Percentiles rank a stretch among this genome's conserved stretches.
Conservation (phyloP, 1,140 invertebrate species). For the Rhopalosiphum padi region DNA sequence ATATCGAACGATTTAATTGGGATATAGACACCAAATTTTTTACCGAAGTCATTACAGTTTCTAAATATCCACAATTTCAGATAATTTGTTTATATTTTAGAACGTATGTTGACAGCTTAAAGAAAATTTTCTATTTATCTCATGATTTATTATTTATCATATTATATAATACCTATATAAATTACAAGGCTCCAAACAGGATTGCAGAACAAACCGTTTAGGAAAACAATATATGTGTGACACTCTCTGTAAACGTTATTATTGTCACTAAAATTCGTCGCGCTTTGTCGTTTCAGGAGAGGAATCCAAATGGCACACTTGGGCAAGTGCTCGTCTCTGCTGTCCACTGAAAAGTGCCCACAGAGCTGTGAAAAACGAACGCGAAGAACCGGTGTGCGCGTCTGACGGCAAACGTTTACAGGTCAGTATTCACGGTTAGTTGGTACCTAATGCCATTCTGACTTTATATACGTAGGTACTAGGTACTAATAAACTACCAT, state of each 20-base stretch:
- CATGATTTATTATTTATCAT: too few relatives aligned
- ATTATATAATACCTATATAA: too few relatives aligned
- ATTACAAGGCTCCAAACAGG: too few relatives aligned
- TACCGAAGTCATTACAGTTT: too few relatives aligned
- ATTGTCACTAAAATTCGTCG: not conserved
- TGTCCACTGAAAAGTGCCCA: conserved; percentile 75
- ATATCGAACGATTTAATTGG: too few relatives aligned
- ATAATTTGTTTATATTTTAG: too few relatives aligned
- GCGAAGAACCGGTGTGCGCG: conserved; percentile 82
- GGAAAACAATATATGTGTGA: not conserved
- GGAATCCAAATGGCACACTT: conserved; percentile 85
- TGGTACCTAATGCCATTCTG: not conserved
- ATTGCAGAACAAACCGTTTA: not conserved
- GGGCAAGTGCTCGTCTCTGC: conserved; percentile 81
- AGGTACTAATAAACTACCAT: too few relatives aligned
- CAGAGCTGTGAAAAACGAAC: conserved; percentile 73
- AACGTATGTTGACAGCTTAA: too few relatives aligned
- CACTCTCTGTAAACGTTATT: not conserved
- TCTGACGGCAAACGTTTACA: conserved; percentile 92
- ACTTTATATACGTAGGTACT: too few relatives aligned
- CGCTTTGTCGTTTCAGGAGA: conserved; percentile 68
- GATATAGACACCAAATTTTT: too few relatives aligned
- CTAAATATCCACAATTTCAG: too few relatives aligned
- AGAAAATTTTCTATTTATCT: too few relatives aligned
- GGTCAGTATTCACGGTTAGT: conserved; percentile 65